A percentile compares a stretch with the other conserved stretches of the same genome.
Conservation (phyloP, 2,888 invertebrate species). For the Rhabditophanes sp. region DNA sequence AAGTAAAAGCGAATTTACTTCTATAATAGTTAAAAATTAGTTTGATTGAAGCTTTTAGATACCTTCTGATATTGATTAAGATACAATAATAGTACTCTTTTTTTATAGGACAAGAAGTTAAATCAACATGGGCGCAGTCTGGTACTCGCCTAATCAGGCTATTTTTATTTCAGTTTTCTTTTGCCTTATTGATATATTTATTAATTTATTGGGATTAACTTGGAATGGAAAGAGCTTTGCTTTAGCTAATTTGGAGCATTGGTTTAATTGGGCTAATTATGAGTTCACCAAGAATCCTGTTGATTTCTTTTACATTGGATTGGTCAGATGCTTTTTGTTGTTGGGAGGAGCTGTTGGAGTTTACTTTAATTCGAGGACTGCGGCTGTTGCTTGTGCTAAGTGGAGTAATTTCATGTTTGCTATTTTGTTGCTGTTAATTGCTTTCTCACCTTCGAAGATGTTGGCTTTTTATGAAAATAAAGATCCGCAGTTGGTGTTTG, state of each 20-base stretch:
- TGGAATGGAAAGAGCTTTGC: conserved; percentile 33
- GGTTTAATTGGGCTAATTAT: conserved; percentile 37
- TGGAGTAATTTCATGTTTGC: conserved; percentile 26
- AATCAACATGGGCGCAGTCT: conserved; percentile 8
- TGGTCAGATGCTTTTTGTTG: conserved; percentile 1
- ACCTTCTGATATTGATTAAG: no score
- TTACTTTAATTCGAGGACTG: conserved; percentile 31
- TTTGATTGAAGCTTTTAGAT: no score
- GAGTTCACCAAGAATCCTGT: conserved; percentile 35
- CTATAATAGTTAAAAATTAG: no score
- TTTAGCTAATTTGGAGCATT: conserved; percentile 32
- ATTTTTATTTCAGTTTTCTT: conserved; percentile 25
- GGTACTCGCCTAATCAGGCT: conserved; percentile 37
- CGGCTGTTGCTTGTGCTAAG: conserved; percentile 25
- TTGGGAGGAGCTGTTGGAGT: conserved; percentile 39
- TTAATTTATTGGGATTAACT: conserved; percentile 21
- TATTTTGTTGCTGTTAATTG: conserved; percentile 31
- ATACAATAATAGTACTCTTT: no score
- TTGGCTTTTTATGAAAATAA: conserved; percentile 40
- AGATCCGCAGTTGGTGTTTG: conserved; percentile 24
- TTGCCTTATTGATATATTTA: conserved; percentile 18
- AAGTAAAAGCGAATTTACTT: no score
- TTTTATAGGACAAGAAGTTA: no score
- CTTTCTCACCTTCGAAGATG: conserved; percentile 39
- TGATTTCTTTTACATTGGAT: conserved; percentile 22